Evolutionary conservation across 2,797 vertebrate genomes (phyloP), one percentile per base, ranked within the genome.

Genomic region (Microctenopoma steveboyesi): DNA sequence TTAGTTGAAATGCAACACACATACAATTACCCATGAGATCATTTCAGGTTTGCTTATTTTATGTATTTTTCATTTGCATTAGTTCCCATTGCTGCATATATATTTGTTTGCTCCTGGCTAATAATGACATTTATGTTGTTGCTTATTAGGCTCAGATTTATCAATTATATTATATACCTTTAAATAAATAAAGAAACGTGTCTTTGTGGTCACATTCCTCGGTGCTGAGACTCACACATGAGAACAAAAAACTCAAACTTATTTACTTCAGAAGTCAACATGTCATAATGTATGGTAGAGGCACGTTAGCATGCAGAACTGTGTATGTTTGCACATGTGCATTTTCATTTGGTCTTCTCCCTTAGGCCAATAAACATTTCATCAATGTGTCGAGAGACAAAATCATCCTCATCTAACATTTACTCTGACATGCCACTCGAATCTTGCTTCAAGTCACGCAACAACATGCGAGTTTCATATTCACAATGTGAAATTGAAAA

Each of bases 321-420:
- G 15, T n/a, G 14, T 45, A 18, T 12, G 14, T 51, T 49, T 6
- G 3, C 30, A 68, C 47, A 18, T 22, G 53, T 14, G 30, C 50
- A 25, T 27, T 39, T 30, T 33, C 49, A 64, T 67, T 68, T 48
- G 46, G 28, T 51, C 45, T 30, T 11, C 13, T 76, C 51, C 37
- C 68, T 39, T 52, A 11, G 37, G 46, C 40, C 57, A 67, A 88
- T 88, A 65, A 86, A 89, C 54, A 86, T 86, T 88, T 89, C 18
- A 89, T 87, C 42, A 61, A 33, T 35, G 61, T 59, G 74, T 83
- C 72, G 3, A 68, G 76, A 86, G 74, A 86, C 72, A 76, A 86
- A 81, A 83, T 76, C 52, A 55, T 50, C 53, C 58, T 71, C 69
- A 88, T 88, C 33, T 79, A 90, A 82, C 54, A 82, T 89, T 87